Evolutionary conservation across 1,140 invertebrate genomes (phyloP).

Genomic region (Calycopis cecrops): DNA sequence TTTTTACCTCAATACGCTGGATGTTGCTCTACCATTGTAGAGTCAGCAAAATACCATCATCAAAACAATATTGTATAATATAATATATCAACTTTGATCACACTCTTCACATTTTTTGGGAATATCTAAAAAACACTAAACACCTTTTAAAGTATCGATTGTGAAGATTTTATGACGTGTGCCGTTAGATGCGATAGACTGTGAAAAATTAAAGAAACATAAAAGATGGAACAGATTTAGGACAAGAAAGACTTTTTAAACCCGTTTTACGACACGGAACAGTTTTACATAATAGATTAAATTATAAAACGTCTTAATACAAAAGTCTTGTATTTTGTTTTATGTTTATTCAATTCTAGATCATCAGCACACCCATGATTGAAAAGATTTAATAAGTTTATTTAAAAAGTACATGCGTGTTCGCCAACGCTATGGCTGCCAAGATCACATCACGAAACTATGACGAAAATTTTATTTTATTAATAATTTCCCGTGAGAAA

Average conservation of each 20-base stretch:
- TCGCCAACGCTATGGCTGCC: too few species aligned
- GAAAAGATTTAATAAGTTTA: too few species aligned
- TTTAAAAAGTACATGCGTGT: too few species aligned
- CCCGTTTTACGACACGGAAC: slow-evolving; percentile 2
- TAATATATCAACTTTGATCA: too few species aligned
- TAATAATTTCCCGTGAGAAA: too few species aligned
- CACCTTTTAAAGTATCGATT: background rate
- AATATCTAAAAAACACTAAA: background rate
- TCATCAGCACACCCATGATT: too few species aligned
- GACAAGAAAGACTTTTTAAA: slow-evolving; percentile 2
- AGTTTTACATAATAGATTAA: slow-evolving; percentile 6
- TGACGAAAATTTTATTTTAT: too few species aligned
- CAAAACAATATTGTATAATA: too few species aligned
- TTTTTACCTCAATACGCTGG: too few species aligned
- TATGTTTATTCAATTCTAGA: background rate
- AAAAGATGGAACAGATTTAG: slow-evolving; percentile 1
- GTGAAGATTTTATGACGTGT: background rate
- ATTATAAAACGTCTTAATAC: background rate
- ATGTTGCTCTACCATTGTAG: too few species aligned
- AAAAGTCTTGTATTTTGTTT: slow-evolving; percentile 24
- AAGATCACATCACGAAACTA: too few species aligned
- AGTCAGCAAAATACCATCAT: too few species aligned
- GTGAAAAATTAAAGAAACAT: slow-evolving; percentile 7
- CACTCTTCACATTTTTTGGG: background rate
- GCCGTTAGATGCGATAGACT: slow-evolving; percentile 6